Base-by-base conservation (phyloP, 1,140 invertebrate species). In the Heliothis virescens region DNA sequence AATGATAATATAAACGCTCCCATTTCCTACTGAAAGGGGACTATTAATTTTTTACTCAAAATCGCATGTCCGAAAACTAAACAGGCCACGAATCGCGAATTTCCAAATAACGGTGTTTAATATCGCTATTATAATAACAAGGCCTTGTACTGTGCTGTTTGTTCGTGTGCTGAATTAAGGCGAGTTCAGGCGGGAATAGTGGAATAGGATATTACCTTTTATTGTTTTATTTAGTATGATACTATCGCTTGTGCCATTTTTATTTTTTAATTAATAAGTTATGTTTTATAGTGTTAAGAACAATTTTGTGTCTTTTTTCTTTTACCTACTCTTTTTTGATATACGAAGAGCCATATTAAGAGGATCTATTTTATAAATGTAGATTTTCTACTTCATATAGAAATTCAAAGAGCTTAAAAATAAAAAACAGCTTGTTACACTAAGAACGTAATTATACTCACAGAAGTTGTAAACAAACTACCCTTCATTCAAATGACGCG, bases 71-170 rank as follows among this genome's bases (percentile, higher is more conserved):
- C 79, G 78, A 76, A 79, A 79, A 79, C 80, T 76, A 71, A 78
- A 79, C 69, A 72, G 80, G 71, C 76, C 79, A 82, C 81, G 80
- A 82, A 85, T 83, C 80, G 83, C 65, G 84, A 85, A 84, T 87
- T 85, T 83, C 57, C 53, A 83, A 84, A 86, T 83, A 86, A 82
- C 81, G 65, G 83, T 82, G 65, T 80, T 87, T 87, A 85, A 83
- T 87, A 78, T 79, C 26, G 81, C 65, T 60, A 84, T 86, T 88
- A 87, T 84, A 80, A 82, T 88, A 84, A 88, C 86, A 79, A 85
- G 79, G 34, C 52, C 18, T 15, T 16, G 75, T 67, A 67, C 16
- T 15, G 12, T 21, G 75, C 63, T 78, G 75, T 78, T 78, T 77
- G 62, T n/a, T 57, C 53, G 71, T 26, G 50, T 76, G 15, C 13